Evolutionary conservation across 2,113 vertebrate genomes (phyloP).

Genomic region (Chaetorhynchus papuensis): DNA sequence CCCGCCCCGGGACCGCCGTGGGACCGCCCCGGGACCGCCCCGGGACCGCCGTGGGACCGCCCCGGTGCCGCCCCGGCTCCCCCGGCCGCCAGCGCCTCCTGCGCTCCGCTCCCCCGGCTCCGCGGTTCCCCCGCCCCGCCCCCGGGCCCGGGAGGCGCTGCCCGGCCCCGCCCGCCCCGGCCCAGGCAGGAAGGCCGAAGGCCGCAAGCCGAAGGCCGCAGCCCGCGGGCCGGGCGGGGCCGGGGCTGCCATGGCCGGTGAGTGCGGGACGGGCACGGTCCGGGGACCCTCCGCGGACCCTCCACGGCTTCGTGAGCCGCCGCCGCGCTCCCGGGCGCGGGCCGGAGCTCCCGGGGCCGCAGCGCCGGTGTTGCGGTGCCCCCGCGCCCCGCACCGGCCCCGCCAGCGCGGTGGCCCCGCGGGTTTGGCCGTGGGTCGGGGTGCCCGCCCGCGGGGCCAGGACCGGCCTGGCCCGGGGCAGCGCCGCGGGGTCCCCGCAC

Average conservation of each 20-base stretch:
- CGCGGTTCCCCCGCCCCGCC: not conserved
- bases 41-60: too few species aligned
- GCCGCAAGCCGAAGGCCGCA: not conserved
- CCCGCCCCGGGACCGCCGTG: not conserved
- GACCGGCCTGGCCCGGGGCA: not conserved
- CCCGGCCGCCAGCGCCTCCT: not conserved
- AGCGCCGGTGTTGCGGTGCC: too few species aligned
- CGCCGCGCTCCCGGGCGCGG: too few species aligned
- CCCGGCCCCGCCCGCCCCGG: not conserved
- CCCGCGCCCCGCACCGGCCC: too few species aligned
- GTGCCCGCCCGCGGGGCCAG: not conserved
- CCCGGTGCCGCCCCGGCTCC: not conserved
- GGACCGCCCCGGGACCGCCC: not conserved
- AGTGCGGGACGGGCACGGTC: not conserved
- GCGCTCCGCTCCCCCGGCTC: not conserved
- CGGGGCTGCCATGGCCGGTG: not conserved
- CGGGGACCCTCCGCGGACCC: too few species aligned
- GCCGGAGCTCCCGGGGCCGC: too few species aligned
- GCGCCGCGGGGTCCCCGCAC: not conserved
- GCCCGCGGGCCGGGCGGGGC: not conserved
- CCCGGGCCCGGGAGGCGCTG: not conserved
- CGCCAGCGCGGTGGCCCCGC: too few species aligned
- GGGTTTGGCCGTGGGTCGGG: not conserved
- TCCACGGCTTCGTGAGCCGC: too few species aligned
- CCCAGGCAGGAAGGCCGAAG: not conserved